These are phyloP conservation scores for Psittacula echo DNA, from an alignment of 2,797 vertebrate genomes.

Conservation along the genomic window DNA sequence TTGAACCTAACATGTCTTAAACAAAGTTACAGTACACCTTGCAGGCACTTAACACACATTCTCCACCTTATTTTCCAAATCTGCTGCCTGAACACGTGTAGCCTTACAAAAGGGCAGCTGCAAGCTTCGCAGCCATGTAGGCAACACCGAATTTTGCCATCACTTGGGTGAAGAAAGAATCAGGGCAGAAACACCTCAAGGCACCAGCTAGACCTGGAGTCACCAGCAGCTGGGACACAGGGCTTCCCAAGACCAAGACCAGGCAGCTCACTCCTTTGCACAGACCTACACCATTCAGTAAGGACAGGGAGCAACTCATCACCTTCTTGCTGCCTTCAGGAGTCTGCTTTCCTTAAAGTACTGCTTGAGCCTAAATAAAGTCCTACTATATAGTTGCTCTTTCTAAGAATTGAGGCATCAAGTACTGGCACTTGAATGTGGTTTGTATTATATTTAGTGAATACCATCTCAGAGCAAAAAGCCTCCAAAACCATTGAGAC, in stretches of 20 bases:
- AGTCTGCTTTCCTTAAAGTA: background rate
- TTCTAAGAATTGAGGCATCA: background rate
- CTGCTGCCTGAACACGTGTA: slow-evolving; percentile 6
- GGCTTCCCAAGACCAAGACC: background rate
- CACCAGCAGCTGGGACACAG: background rate
- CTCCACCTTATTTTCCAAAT: slow-evolving; percentile 11
- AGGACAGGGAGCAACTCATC: background rate
- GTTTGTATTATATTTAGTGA: background rate
- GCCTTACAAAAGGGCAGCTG: slow-evolving; percentile 1
- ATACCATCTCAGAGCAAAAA: background rate
- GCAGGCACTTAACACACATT: background rate
- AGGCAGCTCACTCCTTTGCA: background rate
- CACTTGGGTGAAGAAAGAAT: background rate
- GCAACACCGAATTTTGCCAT: background rate
- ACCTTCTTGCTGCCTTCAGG: background rate
- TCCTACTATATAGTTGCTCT: background rate
- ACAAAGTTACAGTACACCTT: slow-evolving; percentile 17
- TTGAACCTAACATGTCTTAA: background rate
- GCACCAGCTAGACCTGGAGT: background rate
- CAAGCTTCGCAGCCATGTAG: background rate
- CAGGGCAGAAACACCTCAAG: background rate
- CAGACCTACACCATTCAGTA: background rate
- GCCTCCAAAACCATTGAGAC: background rate
- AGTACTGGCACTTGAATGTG: background rate
- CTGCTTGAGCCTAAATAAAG: background rate